Evolutionary conservation across 2,113 vertebrate genomes (phyloP).

Genomic region (Pycnonotus jocosus): DNA sequence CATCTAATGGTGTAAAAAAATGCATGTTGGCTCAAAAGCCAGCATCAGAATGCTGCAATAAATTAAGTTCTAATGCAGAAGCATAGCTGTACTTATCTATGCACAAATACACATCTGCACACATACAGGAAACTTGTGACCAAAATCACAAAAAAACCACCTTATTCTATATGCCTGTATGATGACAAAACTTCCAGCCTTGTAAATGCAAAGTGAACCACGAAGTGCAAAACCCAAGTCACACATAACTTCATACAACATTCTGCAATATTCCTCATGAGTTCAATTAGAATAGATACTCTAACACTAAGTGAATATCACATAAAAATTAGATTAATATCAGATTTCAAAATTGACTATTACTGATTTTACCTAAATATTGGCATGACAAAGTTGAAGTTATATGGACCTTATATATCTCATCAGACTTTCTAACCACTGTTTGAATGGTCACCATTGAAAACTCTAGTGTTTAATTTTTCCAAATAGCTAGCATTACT

Average conservation of each 20-base stretch:
- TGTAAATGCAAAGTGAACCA: not conserved
- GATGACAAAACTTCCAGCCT: not conserved
- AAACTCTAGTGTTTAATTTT: not conserved
- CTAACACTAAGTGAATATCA: not conserved
- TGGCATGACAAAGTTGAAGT: not conserved
- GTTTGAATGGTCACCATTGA: not conserved
- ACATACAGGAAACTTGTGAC: not conserved
- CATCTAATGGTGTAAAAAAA: conserved; percentile 48
- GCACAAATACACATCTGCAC: not conserved
- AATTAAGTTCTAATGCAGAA: conserved; percentile 42
- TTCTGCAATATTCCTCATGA: not conserved
- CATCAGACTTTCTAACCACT: not conserved
- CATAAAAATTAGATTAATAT: not conserved
- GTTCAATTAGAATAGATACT: not conserved
- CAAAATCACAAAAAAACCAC: not conserved
- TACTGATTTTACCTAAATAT: not conserved
- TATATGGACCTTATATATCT: not conserved
- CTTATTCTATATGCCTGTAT: not conserved
- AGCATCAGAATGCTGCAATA: conserved; percentile 22
- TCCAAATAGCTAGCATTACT: not conserved
- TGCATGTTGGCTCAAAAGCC: conserved; percentile 7
- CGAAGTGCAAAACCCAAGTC: not conserved
- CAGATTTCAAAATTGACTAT: not conserved
- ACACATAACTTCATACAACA: not conserved
- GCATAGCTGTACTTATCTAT: not conserved